phyloP scores from a whole-genome alignment of 2,113 vertebrate species.

The Arvicanthis niloticus region DNA sequence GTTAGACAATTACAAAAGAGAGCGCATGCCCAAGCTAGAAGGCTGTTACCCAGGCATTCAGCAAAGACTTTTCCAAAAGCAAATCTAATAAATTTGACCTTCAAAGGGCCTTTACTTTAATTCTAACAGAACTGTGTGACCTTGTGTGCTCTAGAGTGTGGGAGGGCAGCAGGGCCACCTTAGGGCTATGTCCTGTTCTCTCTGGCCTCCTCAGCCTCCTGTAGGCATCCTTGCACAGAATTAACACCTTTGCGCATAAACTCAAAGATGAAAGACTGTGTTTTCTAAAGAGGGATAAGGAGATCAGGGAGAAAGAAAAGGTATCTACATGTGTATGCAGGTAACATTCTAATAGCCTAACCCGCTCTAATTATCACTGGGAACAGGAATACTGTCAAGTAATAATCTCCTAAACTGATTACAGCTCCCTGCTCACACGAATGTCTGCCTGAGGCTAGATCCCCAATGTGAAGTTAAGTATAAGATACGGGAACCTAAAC shows the following conservation, averaged over 20 bases:
- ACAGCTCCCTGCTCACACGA: not conserved
- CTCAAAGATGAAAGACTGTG: not conserved
- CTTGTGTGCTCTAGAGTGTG: not conserved
- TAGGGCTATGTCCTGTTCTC: not conserved
- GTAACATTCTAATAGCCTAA: not conserved
- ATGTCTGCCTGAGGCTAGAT: not conserved
- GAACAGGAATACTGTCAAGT: not conserved
- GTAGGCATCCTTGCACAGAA: not conserved
- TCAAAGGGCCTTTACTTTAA: not conserved
- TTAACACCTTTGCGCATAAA: not conserved
- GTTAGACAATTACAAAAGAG: not conserved
- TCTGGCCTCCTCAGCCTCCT: not conserved
- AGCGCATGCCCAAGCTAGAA: not conserved
- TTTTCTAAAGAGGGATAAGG: not conserved
- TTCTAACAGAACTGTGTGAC: not conserved
- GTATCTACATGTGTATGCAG: not conserved
- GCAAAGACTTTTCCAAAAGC: not conserved
- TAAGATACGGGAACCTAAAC: not conserved
- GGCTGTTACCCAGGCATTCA: conserved; percentile 33
- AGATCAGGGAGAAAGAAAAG: conserved; percentile 18
- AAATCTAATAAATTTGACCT: conserved; percentile 38
- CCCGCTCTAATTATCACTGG: not conserved
- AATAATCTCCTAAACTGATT: conserved; percentile 49
- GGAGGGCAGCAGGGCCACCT: not conserved
- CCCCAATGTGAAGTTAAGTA: conserved; percentile 15